Base-by-base conservation (phyloP, 2,797 vertebrate genomes). In the Adelosebastes latens region DNA sequence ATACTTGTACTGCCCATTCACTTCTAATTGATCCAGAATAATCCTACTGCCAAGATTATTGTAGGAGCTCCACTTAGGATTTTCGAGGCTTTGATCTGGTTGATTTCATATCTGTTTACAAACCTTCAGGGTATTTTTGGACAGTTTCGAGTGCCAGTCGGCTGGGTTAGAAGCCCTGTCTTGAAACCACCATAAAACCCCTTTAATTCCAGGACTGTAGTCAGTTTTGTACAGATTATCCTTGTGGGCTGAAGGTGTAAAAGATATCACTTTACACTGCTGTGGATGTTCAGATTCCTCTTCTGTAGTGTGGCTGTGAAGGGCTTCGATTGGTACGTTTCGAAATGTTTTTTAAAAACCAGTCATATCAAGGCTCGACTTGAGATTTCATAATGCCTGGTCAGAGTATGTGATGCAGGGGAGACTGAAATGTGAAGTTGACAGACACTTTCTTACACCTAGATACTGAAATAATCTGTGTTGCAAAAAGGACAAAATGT, bases 81-180 rank as follows among this genome's bases (percentile, higher is more conserved):
- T 83, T 81, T 60, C 60, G 58, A 66, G 63, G 27, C 75, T 52
- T 56, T 4, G 6, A 56, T 25, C 53, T 67, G 42, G 31, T 75
- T 68, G 61, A 72, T 72, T 85, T 67, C 55, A 59, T 46, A 25
- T 86, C 72, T 72, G 86, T 88, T 88, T 82, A 89, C 88, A 86
- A 76, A 66, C 81, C 68, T 75, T 88, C 76, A 80, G 71, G 66
- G 64, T 84, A 53, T 84, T 81, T 85, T 78, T 80, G 74, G 72
- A 78, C 58, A 24, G 67, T 60, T 83, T 31, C 0, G 5, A 58
- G 65, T 24, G 11, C 34, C 25, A 22, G 65, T 65, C 9, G 2
- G 63, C 58, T 24, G 65, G 62, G 24, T 81, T 25, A 32, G 12
- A 67, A 4, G 62, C 63, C 34, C n/a, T 0, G 5, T 66, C 49